A percentile compares a stretch with the other conserved stretches of the same genome.
Conservation (phyloP, 2,113 vertebrate genomes). For the Mus spicilegus region DNA sequence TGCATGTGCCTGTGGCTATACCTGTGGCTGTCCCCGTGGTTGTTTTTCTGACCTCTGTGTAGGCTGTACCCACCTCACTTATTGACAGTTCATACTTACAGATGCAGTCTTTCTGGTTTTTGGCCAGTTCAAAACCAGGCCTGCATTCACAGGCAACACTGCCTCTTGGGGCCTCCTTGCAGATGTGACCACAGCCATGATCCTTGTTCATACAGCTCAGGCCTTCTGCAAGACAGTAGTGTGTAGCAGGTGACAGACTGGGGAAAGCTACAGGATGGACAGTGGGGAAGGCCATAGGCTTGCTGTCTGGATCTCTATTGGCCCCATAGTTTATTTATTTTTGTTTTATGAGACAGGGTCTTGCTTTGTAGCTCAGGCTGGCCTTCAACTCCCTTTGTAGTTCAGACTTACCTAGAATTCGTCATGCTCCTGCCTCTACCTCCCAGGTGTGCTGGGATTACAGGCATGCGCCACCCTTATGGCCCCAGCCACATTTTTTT, state of each 20-base stretch:
- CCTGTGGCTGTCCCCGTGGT: no score
- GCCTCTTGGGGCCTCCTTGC: constrained; percentile 95
- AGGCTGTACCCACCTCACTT: neutral
- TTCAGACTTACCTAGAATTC: neutral
- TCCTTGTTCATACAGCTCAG: constrained; percentile 99
- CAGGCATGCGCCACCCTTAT: neutral
- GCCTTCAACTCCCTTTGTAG: neutral
- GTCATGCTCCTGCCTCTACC: neutral
- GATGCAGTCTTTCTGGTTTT: constrained; percentile 95
- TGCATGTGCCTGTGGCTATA: no score
- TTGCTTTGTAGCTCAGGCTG: neutral
- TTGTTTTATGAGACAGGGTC: neutral
- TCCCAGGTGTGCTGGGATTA: neutral
- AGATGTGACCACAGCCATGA: constrained; percentile 97
- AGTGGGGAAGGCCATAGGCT: neutral
- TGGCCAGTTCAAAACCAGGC: constrained; percentile 96
- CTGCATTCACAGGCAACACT: constrained; percentile 96
- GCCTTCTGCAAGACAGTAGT: constrained; percentile 92
- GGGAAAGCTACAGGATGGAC: neutral
- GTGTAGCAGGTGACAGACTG: neutral
- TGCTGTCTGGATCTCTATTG: neutral
- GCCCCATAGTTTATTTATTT: neutral
- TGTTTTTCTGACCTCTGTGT: neutral
- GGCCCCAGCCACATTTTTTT: neutral
- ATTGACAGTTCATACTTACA: constrained; percentile 88